A percentile compares a stretch with the other conserved stretches of the same genome.
Evolutionary conservation across 2,888 invertebrate species (phyloP).

Genomic region (Dasypogon diadema): DNA sequence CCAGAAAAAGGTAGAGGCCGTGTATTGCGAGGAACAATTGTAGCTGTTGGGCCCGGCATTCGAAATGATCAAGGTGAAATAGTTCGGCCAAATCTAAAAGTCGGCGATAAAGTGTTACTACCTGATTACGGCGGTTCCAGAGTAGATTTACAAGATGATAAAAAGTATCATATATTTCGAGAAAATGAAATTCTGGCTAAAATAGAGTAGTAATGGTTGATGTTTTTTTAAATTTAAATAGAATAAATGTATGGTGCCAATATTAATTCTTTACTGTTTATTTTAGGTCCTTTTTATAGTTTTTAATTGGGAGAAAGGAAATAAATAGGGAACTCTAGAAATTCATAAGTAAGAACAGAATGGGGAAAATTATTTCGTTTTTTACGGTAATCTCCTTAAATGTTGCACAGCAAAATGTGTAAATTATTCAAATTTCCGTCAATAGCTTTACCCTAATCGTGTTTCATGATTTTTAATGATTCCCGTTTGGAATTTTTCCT

Average conservation of each 20-base stretch:
- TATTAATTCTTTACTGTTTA: no score
- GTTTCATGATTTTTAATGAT: no score
- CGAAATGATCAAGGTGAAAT: neutral
- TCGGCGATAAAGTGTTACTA: constrained; percentile 20
- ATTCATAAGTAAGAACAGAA: no score
- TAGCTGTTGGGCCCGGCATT: constrained; percentile 27
- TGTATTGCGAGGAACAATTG: neutral
- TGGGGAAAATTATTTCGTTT: no score
- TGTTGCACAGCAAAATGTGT: no score
- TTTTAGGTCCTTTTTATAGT: no score
- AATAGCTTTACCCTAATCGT: no score
- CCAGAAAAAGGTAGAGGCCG: constrained; percentile 3
- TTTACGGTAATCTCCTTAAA: no score
- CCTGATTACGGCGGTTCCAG: constrained; percentile 25
- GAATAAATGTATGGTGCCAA: neutral
- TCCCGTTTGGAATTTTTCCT: no score
- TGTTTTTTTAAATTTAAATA: neutral
- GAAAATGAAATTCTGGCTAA: constrained; percentile 33
- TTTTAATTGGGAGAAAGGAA: no score
- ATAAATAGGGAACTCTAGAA: no score
- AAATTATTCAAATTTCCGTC: no score
- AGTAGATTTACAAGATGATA: constrained; percentile 8
- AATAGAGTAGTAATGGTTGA: neutral
- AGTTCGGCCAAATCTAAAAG: neutral
- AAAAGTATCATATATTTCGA: constrained; percentile 13